Base-by-base conservation (phyloP, 2,113 vertebrate species). In the Thamnaconus septentrionalis region DNA sequence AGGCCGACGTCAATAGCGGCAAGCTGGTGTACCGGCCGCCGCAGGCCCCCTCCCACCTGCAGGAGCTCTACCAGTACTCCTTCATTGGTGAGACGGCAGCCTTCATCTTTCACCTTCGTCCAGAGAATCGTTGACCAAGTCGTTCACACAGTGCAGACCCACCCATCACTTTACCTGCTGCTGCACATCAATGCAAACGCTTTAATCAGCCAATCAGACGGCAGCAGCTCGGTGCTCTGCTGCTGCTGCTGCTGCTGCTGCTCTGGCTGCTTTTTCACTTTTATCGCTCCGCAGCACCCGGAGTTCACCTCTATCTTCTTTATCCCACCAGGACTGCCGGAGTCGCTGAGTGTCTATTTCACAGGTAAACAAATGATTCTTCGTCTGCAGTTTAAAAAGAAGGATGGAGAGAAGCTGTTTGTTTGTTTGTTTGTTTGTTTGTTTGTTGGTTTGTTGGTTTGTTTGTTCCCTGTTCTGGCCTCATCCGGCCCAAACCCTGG, bases 31-130 rank as follows among this genome's bases (percentile, higher is more conserved):
- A 98, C 79, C 90, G 96, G 0, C 97, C 97, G 0, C 96, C 96
- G 0, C 41, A 63, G 0, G 93, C 96, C 0, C 93, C 94, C 0
- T 86, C 94, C 0, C 94, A 98, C 76, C 85, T 98, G 7, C 91
- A 94, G 82, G 96, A 98, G 81, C 92, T 98, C 52, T 94, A 84
- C 69, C 93, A 94, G 5, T 98, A 96, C 89, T 98, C 96, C 56
- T 99, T 98, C 3, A 91, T 86, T 0, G 96, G 97, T 99, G 84
- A 89, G 89, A n/a, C 6, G 12, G 18, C 50, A 50, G 48, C 48
- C 8, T 50, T 4, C 5, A 49, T 49, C 45, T 46, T 31, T 31
- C 18, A 31, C 18, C 18, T 31, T 31, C 18, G 0, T 44, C 53
- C 5, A 12, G 52, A 51, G 8, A 49, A 1, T 18, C 4, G 1